These are phyloP conservation scores for Sebastes taczanowskii DNA, from an alignment of 2,797 vertebrate species.

Conservation along the genomic window DNA sequence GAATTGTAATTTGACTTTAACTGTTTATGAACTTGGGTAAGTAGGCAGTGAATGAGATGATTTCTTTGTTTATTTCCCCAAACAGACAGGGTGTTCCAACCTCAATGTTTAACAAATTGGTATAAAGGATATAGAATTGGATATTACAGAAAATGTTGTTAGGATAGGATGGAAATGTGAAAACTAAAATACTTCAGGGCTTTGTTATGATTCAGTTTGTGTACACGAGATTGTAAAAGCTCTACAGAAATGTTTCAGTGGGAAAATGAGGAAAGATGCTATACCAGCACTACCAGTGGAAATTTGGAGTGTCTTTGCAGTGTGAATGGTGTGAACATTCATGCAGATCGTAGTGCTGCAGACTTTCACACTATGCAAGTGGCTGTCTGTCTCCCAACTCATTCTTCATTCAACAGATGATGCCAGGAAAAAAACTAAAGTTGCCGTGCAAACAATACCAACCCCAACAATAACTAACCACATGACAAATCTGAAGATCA, in stretches of 20 bases:
- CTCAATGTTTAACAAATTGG: slow-evolving; percentile 38
- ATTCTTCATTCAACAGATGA: slow-evolving; percentile 9
- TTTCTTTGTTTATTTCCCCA: slow-evolving; percentile 54
- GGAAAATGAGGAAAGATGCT: neutral
- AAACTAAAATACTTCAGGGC: slow-evolving; percentile 1
- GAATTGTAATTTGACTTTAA: slow-evolving; percentile 64
- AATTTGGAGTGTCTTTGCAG: neutral
- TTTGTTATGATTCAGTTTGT: slow-evolving; percentile 7
- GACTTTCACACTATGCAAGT: slow-evolving; percentile 20
- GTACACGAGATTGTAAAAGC: neutral
- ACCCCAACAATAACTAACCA: neutral
- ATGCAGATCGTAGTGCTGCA: slow-evolving; percentile 5
- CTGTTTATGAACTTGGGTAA: slow-evolving; percentile 65
- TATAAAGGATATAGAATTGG: slow-evolving; percentile 1
- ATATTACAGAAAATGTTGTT: slow-evolving; percentile 8
- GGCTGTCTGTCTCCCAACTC: neutral
- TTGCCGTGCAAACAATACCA: neutral
- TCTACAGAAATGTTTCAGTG: neutral
- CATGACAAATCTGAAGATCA: neutral
- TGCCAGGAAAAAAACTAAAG: neutral
- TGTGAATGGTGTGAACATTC: slow-evolving; percentile 1
- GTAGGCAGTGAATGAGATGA: slow-evolving; percentile 62
- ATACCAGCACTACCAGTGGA: neutral
- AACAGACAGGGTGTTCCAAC: slow-evolving; percentile 45
- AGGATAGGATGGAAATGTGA: neutral